Base-by-base conservation (phyloP, 1,140 invertebrate genomes). In the Drosophila pachea region DNA sequence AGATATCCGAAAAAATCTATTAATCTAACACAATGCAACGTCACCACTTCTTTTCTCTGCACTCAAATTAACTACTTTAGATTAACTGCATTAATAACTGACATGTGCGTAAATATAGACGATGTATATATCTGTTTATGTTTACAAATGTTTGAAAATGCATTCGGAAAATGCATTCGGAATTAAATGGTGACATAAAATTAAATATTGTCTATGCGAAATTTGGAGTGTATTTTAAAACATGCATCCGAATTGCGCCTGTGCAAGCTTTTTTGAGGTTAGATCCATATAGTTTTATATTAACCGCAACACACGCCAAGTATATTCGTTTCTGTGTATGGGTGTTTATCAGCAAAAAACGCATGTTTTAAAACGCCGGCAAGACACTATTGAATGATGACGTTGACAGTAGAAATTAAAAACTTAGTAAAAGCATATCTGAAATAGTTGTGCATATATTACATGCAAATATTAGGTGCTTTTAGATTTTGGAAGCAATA, bases 201-300 rank as follows among this genome's bases (percentile, higher is more conserved):
- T 43, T 14, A 43, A 14, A 43, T 43, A 43, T 22, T 22, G 22
- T 22, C 22, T 22, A 2, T 22, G 22, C 22, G 22, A 22, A 22
- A 22, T 22, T 22, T 22, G 22, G 22, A 22, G 40, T 14, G 60
- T 42, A 48, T 36, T 56, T 59, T 48, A 38, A 52, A 35, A 67
- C 16, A 22, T 22, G 45, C 45, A 42, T 43, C 52, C 3, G 31
- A 16, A 61, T 50, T 55, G 49, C 53, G 76, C 52, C 71, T 71
- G 47, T 65, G 52, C 42, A 72, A 40, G 52, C 16, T 6, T 33
- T 47, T 76, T 61, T 53, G 59, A 83, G 79, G 79, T 83, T 83
- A 83, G 76, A 76, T 61, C 70, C 79, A 81, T 79, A 84, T 67
- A 64, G 43, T 63, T 72, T 68, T 64, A 38, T 45, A 64, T 52